Evolutionary conservation across 2,888 invertebrate genomes (phyloP).

Genomic region (Disparrhopalites patrizii): DNA sequence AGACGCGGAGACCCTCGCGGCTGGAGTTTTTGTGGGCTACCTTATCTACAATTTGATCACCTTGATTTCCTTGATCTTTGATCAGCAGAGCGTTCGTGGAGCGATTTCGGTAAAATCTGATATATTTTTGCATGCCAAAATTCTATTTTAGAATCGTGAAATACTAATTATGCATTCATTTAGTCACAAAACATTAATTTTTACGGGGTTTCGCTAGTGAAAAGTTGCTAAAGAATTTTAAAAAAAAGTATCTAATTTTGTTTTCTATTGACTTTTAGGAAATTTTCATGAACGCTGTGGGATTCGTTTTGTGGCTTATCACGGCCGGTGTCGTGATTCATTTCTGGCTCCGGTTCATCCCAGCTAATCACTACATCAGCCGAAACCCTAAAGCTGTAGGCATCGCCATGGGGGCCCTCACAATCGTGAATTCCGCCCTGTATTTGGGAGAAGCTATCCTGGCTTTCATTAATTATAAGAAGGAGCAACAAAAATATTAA

Average conservation of each 20-base stretch:
- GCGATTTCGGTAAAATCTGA: constrained; percentile 55
- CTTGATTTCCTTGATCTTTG: constrained; percentile 70
- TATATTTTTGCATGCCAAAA: constrained; percentile 27
- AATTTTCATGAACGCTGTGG: constrained; percentile 81
- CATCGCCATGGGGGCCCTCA: constrained; percentile 72
- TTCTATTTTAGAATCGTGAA: not conserved
- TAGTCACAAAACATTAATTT: not conserved
- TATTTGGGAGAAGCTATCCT: constrained; percentile 76
- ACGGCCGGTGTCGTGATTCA: constrained; percentile 81
- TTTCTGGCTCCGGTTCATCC: constrained; percentile 79
- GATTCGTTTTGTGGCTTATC: constrained; percentile 77
- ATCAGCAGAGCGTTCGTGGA: constrained; percentile 72
- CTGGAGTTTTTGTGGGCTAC: constrained; percentile 80
- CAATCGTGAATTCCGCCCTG: constrained; percentile 72
- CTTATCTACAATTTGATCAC: constrained; percentile 77
- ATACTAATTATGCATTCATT: not conserved
- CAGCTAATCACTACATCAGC: constrained; percentile 71
- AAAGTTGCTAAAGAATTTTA: not conserved
- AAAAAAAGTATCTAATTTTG: not conserved
- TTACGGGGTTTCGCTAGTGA: not conserved
- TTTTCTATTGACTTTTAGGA: constrained; percentile 63
- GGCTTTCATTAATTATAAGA: constrained; percentile 64
- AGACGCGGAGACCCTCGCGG: constrained; percentile 82
- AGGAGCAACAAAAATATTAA: not conserved
- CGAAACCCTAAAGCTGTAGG: constrained; percentile 73